A percentile compares a stretch with the other conserved stretches of the same genome.
Evolutionary conservation across 2,888 invertebrate species (phyloP).

Genomic region (Perdita meconis): DNA sequence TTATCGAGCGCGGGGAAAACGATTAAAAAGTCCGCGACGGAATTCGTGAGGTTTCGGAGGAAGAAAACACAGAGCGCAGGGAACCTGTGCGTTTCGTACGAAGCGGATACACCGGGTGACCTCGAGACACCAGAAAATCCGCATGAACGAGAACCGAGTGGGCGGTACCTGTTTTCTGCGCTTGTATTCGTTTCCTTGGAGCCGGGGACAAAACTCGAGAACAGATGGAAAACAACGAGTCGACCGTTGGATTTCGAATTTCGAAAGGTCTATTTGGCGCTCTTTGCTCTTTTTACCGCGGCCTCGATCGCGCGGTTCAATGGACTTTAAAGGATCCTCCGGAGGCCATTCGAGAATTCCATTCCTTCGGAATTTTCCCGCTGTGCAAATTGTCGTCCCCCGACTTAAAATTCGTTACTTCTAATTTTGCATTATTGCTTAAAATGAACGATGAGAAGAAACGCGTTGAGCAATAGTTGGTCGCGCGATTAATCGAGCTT

Average conservation of each 20-base stretch:
- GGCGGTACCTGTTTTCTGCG: constrained; percentile 75
- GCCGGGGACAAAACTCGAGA: constrained; percentile 42
- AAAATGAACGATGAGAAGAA: constrained; percentile 17
- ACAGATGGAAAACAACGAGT: constrained; percentile 30
- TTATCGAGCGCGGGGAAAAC: neutral
- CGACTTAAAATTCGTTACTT: too few species aligned
- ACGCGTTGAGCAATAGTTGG: constrained; percentile 6
- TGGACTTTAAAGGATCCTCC: constrained; percentile 38
- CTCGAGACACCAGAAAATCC: constrained; percentile 78
- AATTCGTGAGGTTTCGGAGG: constrained; percentile 42
- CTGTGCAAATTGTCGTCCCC: too few species aligned
- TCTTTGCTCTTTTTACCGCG: neutral
- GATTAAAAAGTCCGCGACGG: neutral
- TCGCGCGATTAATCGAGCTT: neutral
- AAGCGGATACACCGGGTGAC: constrained; percentile 75
- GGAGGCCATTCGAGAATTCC: constrained; percentile 31
- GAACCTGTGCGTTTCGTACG: constrained; percentile 49
- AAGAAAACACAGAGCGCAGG: constrained; percentile 42
- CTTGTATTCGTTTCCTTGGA: constrained; percentile 57
- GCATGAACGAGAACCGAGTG: constrained; percentile 77
- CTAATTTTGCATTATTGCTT: neutral
- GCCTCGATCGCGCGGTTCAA: constrained; percentile 14
- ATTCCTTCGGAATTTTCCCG: too few species aligned
- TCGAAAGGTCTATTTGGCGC: neutral
- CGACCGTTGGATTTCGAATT: constrained; percentile 21